Conservation (phyloP, 2,888 invertebrate species). For the Catocala fraxini region DNA sequence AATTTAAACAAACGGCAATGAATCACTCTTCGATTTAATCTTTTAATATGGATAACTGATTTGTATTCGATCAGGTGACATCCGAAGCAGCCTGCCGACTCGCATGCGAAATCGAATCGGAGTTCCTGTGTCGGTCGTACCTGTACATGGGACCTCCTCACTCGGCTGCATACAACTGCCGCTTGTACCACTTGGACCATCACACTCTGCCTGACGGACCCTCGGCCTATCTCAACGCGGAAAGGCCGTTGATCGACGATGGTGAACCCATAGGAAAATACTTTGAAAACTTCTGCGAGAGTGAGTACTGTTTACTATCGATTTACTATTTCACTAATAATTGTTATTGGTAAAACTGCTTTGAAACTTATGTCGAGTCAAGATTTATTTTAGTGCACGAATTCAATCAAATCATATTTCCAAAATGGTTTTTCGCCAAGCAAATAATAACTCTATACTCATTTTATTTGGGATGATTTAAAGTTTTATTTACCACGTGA, state of each 20-base stretch:
- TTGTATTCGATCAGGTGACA: slow-evolving; percentile 88
- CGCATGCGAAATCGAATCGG: slow-evolving; percentile 97
- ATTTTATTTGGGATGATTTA: too few relatives aligned
- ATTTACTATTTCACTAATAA: neutral
- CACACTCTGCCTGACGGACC: slow-evolving; percentile 97
- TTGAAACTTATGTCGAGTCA: neutral
- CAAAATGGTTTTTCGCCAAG: too few relatives aligned
- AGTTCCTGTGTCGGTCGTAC: slow-evolving; percentile 96
- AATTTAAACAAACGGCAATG: slow-evolving; percentile 24
- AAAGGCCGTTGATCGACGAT: slow-evolving; percentile 96
- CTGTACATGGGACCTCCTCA: slow-evolving; percentile 92
- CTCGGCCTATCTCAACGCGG: slow-evolving; percentile 95
- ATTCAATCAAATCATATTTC: too few relatives aligned
- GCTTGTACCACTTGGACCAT: slow-evolving; percentile 97
- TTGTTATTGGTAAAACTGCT: neutral
- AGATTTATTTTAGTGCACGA: too few relatives aligned
- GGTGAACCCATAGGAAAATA: slow-evolving; percentile 96
- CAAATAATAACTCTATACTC: too few relatives aligned
- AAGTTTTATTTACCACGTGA: too few relatives aligned
- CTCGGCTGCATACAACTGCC: slow-evolving; percentile 95
- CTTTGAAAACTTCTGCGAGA: slow-evolving; percentile 96
- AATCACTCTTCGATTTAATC: slow-evolving; percentile 36
- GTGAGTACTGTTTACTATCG: slow-evolving; percentile 83
- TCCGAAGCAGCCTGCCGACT: slow-evolving; percentile 95
- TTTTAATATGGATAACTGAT: slow-evolving; percentile 38